These are phyloP conservation scores for Drosophila hamatofila DNA, from an alignment of 2,888 invertebrate species.

Conservation along the genomic window DNA sequence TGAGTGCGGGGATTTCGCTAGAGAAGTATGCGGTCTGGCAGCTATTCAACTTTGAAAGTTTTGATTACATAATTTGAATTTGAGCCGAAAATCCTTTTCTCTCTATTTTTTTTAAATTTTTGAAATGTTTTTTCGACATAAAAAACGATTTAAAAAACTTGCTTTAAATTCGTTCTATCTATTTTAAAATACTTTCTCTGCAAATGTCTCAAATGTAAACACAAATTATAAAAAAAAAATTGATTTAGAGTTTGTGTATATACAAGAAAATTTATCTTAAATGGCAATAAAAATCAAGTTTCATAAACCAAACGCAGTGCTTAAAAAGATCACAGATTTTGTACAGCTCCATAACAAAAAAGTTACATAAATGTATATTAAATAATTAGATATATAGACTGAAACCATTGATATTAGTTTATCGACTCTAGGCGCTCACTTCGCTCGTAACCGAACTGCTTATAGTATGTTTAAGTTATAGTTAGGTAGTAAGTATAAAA, in stretches of 20 bases:
- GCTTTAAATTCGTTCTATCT: neutral
- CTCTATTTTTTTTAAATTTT: too few species aligned
- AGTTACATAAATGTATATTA: neutral
- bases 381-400: neutral
- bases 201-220: neutral
- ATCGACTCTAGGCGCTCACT: neutral
- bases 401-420: constrained; percentile 49
- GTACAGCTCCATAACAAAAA: neutral
- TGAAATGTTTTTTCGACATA: too few species aligned
- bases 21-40: too few species aligned
- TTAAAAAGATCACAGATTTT: neutral
- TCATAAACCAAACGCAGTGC: too few species aligned
- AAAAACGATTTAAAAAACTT: too few species aligned
- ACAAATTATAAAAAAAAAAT: neutral
- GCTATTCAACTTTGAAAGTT: too few species aligned
- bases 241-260: constrained; percentile 15
- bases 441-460: constrained; percentile 40
- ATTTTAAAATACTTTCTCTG: neutral
- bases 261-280: too few species aligned
- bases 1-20: too few species aligned
- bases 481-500: constrained; percentile 26
- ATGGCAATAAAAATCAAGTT: too few species aligned
- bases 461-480: constrained; percentile 19
- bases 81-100: too few species aligned
- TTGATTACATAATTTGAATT: too few species aligned